Base-by-base conservation (phyloP, 2,797 vertebrate genomes). In the Phrynocephalus forsythii region DNA sequence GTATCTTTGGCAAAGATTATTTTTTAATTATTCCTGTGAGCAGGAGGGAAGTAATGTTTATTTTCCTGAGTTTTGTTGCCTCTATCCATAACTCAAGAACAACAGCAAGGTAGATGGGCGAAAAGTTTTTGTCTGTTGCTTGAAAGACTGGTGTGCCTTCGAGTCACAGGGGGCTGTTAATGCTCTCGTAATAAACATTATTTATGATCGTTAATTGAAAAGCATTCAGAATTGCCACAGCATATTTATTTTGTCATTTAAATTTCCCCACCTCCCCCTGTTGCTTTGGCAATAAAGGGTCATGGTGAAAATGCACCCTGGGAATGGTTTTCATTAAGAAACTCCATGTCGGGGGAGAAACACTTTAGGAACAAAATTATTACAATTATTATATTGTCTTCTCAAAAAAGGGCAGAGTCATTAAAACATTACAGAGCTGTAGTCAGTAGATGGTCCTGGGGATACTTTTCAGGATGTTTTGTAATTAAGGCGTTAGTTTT, bases 401-500 rank as follows among this genome's bases (percentile, higher is more conserved):
- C 90, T 86, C 1, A 71, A 63, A 87, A 92, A 94, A 88, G 82
- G 60, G 48, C 22, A 89, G 85, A 26, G 89, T 94, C 30, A 26
- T 91, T 88, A 94, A 89, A 91, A 91, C 90, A 92, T 90, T 93
- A 83, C 85, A 73, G 86, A 87, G 22, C 79, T 91, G 77, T 88
- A 88, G 72, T 77, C 91, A 90, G 88, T 90, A 94, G 94, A 88
- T 67, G 48, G 24, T 1, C 90, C 90, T 91, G 89, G 92, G 87
- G 56, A 82, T 91, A 87, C 91, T 91, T 93, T 91, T 93, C 88
- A 28, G 80, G 86, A 82, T 76, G 79, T 92, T 91, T 93, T 86
- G 80, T 82, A 94, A 95, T 95, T 93, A 93, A 92, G 80, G 82
- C 91, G 87, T 89, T 95, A 91, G 89, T 87, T 93, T 94, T 93